These are phyloP conservation scores for Trochalopteron elliotii DNA, from an alignment of 2,113 vertebrate genomes.

Conservation along the genomic window DNA sequence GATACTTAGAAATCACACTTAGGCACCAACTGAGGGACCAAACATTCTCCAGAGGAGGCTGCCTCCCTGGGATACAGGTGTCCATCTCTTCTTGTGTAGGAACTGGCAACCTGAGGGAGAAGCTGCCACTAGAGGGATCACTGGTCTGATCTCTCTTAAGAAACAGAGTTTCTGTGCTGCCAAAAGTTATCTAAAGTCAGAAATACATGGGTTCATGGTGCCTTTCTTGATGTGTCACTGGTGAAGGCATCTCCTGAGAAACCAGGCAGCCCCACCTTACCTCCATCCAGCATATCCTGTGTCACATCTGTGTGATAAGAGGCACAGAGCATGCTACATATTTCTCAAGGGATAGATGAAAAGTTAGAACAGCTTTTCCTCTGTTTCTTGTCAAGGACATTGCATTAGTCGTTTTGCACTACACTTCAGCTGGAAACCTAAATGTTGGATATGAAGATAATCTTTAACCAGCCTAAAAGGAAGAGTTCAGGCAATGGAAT, in stretches of 20 bases:
- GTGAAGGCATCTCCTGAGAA: background rate
- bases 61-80: accelerated
- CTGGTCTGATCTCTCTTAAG: background rate
- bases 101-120: background rate
- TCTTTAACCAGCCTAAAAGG: background rate
- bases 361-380: background rate
- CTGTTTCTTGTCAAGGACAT: background rate
- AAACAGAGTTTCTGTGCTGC: background rate
- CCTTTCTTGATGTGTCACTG: background rate
- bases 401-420: background rate
- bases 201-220: accelerated
- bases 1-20: background rate
- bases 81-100: background rate
- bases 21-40: background rate
- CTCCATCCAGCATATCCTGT: background rate
- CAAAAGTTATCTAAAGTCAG: background rate
- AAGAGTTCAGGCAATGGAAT: background rate
- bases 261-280: background rate
- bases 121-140: background rate
- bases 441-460: background rate
- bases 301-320: background rate
- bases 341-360: background rate
- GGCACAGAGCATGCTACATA: accelerated
- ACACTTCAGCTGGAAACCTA: background rate
- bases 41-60: background rate